Conservation (phyloP, 2,113 vertebrate genomes). For the Cephalopterus ornatus region DNA sequence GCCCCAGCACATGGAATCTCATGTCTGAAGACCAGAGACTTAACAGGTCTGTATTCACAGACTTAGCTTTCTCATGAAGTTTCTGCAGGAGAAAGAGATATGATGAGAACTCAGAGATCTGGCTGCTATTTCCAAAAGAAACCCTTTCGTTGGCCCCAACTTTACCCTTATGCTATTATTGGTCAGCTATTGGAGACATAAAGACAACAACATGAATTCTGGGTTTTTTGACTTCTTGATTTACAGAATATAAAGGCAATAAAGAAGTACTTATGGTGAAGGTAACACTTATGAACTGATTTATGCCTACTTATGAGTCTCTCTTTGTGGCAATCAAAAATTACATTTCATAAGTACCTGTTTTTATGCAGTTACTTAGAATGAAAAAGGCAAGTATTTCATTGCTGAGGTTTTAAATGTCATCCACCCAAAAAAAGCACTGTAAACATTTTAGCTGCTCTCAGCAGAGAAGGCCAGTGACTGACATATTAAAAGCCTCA, state of each 20-base stretch:
- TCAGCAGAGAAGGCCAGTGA: background rate
- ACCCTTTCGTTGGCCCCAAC: background rate
- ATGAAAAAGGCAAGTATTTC: background rate
- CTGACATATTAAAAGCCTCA: conserved; percentile 33
- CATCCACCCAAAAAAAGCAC: conserved; percentile 1
- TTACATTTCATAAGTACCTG: conserved; percentile 10
- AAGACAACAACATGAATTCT: background rate
- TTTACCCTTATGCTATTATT: background rate
- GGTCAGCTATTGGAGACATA: background rate
- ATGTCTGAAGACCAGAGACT: background rate
- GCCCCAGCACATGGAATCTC: background rate
- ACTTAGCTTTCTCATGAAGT: background rate
- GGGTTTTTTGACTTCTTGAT: background rate
- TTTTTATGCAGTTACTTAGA: conserved; percentile 13
- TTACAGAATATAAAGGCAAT: background rate
- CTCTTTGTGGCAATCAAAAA: conserved; percentile 12
- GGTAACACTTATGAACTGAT: background rate
- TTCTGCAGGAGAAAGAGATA: background rate
- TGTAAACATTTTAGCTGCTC: conserved; percentile 18
- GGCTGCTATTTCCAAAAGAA: background rate
- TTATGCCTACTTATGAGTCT: background rate
- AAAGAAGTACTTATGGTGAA: background rate
- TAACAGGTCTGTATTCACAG: background rate
- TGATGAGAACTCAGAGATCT: background rate
- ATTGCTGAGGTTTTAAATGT: conserved; percentile 33